Base-by-base conservation (phyloP, 2,113 vertebrate species). In the Corythaeola cristata region DNA sequence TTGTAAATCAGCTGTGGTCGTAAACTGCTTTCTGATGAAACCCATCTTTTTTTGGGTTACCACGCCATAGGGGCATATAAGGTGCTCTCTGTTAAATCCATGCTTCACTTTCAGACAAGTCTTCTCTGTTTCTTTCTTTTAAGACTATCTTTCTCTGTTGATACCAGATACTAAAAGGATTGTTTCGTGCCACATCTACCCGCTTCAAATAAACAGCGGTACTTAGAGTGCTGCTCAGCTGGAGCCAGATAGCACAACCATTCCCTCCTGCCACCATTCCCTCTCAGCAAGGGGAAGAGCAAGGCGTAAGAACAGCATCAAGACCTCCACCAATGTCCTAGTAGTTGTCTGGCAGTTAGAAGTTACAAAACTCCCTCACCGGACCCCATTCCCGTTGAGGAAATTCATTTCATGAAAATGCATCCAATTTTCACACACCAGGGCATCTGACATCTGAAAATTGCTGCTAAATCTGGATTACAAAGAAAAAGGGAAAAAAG, bases 1-100 rank as follows among this genome's bases (percentile, higher is more conserved):
- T 96, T 95, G 87, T 72, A 96, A 95, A 94, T 93, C 94, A 96
- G 62, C 73, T 92, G 89, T 58, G 89, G 86, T 85, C 63, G 58
- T 72, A 74, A 92, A 92, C 77, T 88, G 26, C 90, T 95, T 95
- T 93, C 69, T 0, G 0, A 91, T 56, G 33, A 89, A 92, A 93
- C 53, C 24, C 28, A 41, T 79, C 60, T 64, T 75, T 90, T 85
- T 94, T 64, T 30, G 74, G 73, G 49, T 58, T 88, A 63, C 69
- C 64, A 47, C 0, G 0, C 76, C 49, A n/a, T 18, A 76, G 68
- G 72, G 76, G 33, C 0, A 0, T 79, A 64, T 37, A 64, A 87
- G 63, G 37, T 82, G 14, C 37, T 37, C 28, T 85, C 74, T 96
- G 35, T 85, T 79, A 88, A 87, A 81, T 79, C 80, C 41, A 5